Conservation (phyloP, 1,140 invertebrate species). For the Periplaneta americana region DNA sequence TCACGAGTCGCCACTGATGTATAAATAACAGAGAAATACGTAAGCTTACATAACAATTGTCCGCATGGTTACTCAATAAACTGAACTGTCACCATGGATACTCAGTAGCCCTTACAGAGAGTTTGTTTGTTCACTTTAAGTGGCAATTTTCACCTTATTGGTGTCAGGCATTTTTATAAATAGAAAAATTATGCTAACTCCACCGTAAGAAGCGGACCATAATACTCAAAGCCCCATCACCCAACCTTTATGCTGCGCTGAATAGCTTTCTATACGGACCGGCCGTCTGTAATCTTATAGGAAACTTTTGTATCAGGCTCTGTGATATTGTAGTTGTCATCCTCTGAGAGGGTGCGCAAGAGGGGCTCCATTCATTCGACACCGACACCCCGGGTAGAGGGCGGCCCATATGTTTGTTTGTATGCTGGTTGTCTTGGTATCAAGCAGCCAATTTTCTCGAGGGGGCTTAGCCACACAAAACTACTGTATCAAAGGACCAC, state of each 20-base stretch:
- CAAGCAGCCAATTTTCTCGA: neutral
- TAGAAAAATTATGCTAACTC: neutral
- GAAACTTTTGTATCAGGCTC: neutral
- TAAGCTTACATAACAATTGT: too few species aligned
- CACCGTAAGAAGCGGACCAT: neutral
- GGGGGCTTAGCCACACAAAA: neutral
- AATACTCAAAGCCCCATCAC: neutral
- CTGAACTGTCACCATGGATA: too few species aligned
- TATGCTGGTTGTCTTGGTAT: neutral
- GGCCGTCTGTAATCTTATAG: neutral
- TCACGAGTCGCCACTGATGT: too few species aligned
- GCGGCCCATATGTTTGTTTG: neutral
- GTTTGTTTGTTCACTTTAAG: neutral
- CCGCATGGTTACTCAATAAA: too few species aligned
- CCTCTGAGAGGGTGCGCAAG: neutral
- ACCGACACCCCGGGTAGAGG: neutral
- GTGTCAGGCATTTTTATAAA: neutral
- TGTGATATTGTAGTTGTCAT: neutral
- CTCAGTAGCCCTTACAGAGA: too few species aligned
- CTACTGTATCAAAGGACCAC: neutral
- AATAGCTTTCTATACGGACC: neutral
- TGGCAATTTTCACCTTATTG: neutral
- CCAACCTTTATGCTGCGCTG: neutral
- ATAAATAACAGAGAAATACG: too few species aligned
- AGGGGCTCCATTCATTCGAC: neutral